These are phyloP conservation scores for Stegana nigrithorax DNA, from an alignment of 2,888 invertebrate genomes.

Conservation along the genomic window DNA sequence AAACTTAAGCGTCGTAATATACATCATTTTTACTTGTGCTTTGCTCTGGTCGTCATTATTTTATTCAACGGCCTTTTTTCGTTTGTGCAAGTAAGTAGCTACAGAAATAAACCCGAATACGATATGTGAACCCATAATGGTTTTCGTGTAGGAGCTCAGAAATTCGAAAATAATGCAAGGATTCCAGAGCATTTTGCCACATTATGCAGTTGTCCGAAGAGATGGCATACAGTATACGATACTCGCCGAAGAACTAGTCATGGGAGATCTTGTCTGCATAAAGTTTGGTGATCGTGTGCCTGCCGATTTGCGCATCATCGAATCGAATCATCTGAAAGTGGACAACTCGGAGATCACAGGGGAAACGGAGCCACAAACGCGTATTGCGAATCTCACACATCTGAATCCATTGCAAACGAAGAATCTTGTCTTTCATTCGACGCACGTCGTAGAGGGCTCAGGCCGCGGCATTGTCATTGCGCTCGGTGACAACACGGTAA, in stretches of 20 bases:
- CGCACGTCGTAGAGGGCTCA: constrained; percentile 91
- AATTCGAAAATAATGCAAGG: constrained; percentile 98
- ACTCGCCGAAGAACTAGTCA: constrained; percentile 90
- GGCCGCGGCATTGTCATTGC: constrained; percentile 94
- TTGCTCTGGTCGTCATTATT: constrained; percentile 83
- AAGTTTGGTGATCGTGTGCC: constrained; percentile 99
- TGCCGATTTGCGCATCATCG: constrained; percentile 95
- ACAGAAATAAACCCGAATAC: neutral
- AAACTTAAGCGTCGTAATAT: too few relatives aligned
- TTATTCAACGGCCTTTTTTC: constrained; percentile 98
- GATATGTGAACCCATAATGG: neutral
- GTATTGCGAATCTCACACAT: constrained; percentile 88
- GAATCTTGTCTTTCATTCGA: constrained; percentile 94
- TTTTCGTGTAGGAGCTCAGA: constrained; percentile 72
- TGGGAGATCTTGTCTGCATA: constrained; percentile 97
- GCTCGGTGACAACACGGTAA: constrained; percentile 93
- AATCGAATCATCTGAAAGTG: constrained; percentile 92
- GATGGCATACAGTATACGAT: constrained; percentile 92
- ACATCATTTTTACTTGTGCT: neutral
- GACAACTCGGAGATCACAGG: constrained; percentile 95
- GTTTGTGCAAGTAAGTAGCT: constrained; percentile 87
- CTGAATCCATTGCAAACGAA: constrained; percentile 94
- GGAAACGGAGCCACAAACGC: constrained; percentile 92
- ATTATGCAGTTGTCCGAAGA: constrained; percentile 92
- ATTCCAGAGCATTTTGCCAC: constrained; percentile 96